phyloP scores from a whole-genome alignment of 2,113 vertebrate species.

The Deroptyus accipitrinus region DNA sequence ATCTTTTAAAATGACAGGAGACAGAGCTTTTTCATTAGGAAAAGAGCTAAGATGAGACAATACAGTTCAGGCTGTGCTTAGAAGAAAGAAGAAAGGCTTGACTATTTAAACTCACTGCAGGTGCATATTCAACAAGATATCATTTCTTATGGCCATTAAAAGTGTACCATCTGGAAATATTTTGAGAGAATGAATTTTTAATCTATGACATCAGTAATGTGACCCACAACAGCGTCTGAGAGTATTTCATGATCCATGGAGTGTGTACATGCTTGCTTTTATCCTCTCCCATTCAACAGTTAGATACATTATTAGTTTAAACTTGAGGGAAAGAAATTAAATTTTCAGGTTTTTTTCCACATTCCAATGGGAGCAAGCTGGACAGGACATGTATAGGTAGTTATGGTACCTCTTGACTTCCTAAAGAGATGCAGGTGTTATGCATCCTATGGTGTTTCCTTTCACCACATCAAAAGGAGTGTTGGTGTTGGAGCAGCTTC shows the following conservation, averaged over 20 bases:
- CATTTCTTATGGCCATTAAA: slow-evolving; percentile 3
- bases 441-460: not conserved
- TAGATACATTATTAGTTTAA: not conserved
- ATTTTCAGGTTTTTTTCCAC: not conserved
- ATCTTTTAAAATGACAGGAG: slow-evolving; percentile 49
- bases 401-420: not conserved
- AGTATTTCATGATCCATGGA: not conserved
- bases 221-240: not conserved
- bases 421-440: not conserved
- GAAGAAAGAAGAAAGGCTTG: slow-evolving; percentile 24
- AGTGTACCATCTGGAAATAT: not conserved
- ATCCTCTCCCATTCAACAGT: not conserved
- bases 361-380: not conserved
- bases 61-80: not conserved
- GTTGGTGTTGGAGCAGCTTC: not conserved
- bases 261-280: not conserved
- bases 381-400: not conserved
- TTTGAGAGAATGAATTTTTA: not conserved
- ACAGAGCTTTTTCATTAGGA: slow-evolving; percentile 56
- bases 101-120: not conserved
- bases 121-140: not conserved
- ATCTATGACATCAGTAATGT: not conserved
- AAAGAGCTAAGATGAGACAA: not conserved
- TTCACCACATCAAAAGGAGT: not conserved
- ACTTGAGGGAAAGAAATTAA: not conserved